Percentiles rank a stretch among this genome's conserved stretches.
Evolutionary conservation across 2,888 invertebrate genomes (phyloP).

Genomic region (Eurytoma adleriae): DNA sequence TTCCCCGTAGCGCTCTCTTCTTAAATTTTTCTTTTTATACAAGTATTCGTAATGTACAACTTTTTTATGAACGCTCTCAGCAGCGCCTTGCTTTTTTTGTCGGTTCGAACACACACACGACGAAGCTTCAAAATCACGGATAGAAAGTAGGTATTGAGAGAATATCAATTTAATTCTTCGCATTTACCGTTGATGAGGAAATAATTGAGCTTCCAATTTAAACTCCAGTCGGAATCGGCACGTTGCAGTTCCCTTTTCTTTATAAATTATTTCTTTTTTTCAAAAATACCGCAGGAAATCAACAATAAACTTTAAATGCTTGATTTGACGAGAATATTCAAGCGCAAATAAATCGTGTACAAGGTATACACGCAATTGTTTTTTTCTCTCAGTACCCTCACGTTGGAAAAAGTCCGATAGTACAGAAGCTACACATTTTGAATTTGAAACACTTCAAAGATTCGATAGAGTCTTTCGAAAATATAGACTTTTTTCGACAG

Average conservation of each 20-base stretch:
- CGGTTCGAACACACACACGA: slow-evolving; percentile 24
- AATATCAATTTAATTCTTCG: neutral
- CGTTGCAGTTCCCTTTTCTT: too few species aligned
- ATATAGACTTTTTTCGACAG: slow-evolving; percentile 36
- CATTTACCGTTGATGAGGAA: too few species aligned
- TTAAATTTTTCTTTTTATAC: neutral
- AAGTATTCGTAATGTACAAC: neutral
- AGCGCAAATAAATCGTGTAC: too few species aligned
- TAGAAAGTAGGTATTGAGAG: slow-evolving; percentile 45
- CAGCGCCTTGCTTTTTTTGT: slow-evolving; percentile 5
- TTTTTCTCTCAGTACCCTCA: slow-evolving; percentile 36
- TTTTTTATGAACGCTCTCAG: slow-evolving; percentile 6
- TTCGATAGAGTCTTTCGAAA: slow-evolving; percentile 20
- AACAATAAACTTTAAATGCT: neutral
- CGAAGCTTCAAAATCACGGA: slow-evolving; percentile 9
- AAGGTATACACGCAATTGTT: neutral
- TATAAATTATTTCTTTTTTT: too few species aligned
- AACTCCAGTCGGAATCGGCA: too few species aligned
- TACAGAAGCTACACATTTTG: slow-evolving; percentile 16
- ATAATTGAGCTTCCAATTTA: too few species aligned
- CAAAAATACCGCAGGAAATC: too few species aligned
- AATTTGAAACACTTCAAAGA: slow-evolving; percentile 5
- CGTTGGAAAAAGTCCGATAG: slow-evolving; percentile 17
- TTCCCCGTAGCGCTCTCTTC: too few species aligned
- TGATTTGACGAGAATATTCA: too few species aligned